Conservation (phyloP, 2,113 vertebrate genomes). For the Pelecanus crispus region DNA sequence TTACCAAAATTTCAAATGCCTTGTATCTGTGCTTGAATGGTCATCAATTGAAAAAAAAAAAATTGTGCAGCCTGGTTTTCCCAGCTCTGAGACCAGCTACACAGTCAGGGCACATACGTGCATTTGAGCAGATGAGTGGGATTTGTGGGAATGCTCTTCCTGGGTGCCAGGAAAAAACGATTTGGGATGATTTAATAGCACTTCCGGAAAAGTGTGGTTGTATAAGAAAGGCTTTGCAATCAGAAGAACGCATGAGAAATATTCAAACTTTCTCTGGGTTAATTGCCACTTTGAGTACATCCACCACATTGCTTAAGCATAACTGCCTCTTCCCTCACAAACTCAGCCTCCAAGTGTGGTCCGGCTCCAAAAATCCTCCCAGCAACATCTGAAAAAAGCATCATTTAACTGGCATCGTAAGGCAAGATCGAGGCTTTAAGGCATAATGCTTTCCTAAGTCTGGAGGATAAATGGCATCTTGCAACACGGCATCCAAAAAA, state of each 20-base stretch:
- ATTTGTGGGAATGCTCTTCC: neutral
- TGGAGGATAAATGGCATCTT: slow-evolving; percentile 2
- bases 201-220: neutral
- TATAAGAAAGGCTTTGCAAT: neutral
- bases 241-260: neutral
- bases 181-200: neutral
- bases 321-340: neutral
- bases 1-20: neutral
- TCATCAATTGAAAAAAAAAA: accelerated
- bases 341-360: neutral
- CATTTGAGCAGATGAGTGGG: neutral
- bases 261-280: neutral
- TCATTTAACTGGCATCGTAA: neutral
- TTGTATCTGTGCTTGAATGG: neutral
- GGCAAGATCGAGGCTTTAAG: neutral
- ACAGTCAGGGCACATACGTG: neutral
- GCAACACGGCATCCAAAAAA: neutral
- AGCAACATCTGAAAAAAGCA: neutral
- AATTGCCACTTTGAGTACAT: neutral
- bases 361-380: neutral
- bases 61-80: accelerated
- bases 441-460: neutral
- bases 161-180: neutral
- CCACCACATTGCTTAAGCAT: neutral
- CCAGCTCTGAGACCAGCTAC: neutral